Evolutionary conservation across 2,888 invertebrate species (phyloP).

Genomic region (Artemia sinica): DNA sequence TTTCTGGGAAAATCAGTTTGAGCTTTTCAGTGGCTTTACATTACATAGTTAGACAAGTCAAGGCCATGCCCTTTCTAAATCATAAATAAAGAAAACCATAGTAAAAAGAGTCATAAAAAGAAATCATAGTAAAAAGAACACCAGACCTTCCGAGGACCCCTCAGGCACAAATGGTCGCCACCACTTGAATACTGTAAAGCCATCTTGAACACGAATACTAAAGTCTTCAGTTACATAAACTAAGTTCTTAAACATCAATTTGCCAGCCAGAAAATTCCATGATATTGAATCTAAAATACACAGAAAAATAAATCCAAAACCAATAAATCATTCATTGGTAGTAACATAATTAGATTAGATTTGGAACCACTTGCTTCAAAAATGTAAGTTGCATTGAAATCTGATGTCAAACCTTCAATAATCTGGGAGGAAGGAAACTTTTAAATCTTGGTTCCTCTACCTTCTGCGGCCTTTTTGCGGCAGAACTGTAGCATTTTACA

Average conservation of each 20-base stretch:
- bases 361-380: not conserved
- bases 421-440: too few relatives aligned
- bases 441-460: too few relatives aligned
- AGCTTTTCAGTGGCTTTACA: too few relatives aligned
- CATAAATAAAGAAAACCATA: too few relatives aligned
- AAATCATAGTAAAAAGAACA: constrained; percentile 7
- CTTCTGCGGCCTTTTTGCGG: too few relatives aligned
- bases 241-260: constrained; percentile 93
- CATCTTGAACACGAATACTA: constrained; percentile 80
- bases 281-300: constrained; percentile 66
- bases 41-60: too few relatives aligned
- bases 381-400: too few relatives aligned
- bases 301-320: constrained; percentile 13
- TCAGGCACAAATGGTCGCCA: constrained; percentile 90
- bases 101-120: not conserved
- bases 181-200: constrained; percentile 92
- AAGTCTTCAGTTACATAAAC: constrained; percentile 86
- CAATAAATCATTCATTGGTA: not conserved
- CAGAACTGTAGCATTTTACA: too few relatives aligned
- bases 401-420: too few relatives aligned
- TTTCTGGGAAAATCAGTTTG: too few relatives aligned
- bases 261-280: constrained; percentile 85
- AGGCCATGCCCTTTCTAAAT: too few relatives aligned
- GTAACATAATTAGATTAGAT: not conserved
- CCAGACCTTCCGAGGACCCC: constrained; percentile 75